Conservation (phyloP, 1,140 invertebrate genomes). For the Palaemon carinicauda region DNA sequence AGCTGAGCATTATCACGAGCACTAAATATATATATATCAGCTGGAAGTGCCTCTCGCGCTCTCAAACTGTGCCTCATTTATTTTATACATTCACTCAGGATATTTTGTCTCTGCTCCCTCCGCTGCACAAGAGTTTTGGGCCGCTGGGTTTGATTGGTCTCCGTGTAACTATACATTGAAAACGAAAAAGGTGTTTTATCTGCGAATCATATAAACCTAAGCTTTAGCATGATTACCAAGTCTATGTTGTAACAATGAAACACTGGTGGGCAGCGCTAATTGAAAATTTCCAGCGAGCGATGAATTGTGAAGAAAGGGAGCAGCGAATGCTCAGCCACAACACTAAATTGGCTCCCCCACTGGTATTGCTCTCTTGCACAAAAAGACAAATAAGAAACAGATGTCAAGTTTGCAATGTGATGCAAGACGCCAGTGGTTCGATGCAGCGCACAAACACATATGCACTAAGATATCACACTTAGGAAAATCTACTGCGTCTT, state of each 20-base stretch:
- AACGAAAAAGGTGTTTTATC: neutral
- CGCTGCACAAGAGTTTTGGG: conserved; percentile 23
- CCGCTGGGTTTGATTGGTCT: conserved; percentile 29
- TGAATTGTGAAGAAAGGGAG: conserved; percentile 42
- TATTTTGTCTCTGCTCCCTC: conserved; percentile 21
- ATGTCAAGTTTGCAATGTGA: conserved; percentile 37
- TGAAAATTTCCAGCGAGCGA: conserved; percentile 41
- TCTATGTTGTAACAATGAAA: conserved; percentile 41
- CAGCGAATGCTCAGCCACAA: conserved; percentile 39
- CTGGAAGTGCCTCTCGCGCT: conserved; percentile 22
- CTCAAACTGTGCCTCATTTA: conserved; percentile 21
- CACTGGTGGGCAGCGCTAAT: neutral
- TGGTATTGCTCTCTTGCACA: conserved; percentile 27
- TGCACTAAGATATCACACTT: conserved; percentile 37
- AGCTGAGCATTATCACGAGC: conserved; percentile 10
- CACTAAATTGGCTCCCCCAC: conserved; percentile 31
- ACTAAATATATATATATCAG: conserved; percentile 27
- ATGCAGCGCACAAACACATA: conserved; percentile 50
- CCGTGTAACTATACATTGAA: neutral
- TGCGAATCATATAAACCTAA: conserved; percentile 21
- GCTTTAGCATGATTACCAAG: conserved; percentile 36
- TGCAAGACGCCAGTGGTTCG: conserved; percentile 41
- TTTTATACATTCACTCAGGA: conserved; percentile 9
- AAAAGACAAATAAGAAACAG: conserved; percentile 9
- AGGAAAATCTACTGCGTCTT: conserved; percentile 79